Evolutionary conservation across 2,113 vertebrate species (phyloP).

Genomic region (Hemibagrus wyckioides): DNA sequence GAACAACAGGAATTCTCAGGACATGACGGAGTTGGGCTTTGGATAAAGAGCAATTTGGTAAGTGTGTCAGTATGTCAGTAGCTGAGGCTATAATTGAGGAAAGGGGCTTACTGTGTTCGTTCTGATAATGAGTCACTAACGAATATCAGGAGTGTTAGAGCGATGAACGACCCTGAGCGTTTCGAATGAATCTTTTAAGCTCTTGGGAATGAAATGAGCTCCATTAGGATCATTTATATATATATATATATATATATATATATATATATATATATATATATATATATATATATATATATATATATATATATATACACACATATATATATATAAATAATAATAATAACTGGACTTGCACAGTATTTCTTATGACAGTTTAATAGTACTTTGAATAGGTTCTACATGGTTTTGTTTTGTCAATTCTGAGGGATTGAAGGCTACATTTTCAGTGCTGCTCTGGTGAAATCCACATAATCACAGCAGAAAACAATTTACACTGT

Average conservation of each 20-base stretch:
- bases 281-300: no score
- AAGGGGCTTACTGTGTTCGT: not conserved
- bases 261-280: no score
- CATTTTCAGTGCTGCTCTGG: not conserved
- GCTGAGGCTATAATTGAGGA: not conserved
- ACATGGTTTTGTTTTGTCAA: not conserved
- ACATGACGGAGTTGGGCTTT: not conserved
- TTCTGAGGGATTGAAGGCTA: not conserved
- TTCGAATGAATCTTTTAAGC: not conserved
- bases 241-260: no score
- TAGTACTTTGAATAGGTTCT: not conserved
- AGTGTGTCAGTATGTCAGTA: conserved; percentile 37
- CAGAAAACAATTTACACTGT: no score
- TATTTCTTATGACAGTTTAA: not conserved
- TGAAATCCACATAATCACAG: not conserved
- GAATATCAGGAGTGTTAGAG: not conserved
- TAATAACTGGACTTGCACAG: not conserved
- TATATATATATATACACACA: no score
- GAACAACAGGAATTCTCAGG: not conserved
- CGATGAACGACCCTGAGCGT: not conserved
- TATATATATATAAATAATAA: no score
- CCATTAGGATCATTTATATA: not conserved
- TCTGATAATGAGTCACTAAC: not conserved
- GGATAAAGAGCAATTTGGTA: conserved; percentile 1
- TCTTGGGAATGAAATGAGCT: not conserved